These are phyloP conservation scores for Pseudococcus longispinus DNA, from an alignment of 2,888 invertebrate species.

Conservation along the genomic window DNA sequence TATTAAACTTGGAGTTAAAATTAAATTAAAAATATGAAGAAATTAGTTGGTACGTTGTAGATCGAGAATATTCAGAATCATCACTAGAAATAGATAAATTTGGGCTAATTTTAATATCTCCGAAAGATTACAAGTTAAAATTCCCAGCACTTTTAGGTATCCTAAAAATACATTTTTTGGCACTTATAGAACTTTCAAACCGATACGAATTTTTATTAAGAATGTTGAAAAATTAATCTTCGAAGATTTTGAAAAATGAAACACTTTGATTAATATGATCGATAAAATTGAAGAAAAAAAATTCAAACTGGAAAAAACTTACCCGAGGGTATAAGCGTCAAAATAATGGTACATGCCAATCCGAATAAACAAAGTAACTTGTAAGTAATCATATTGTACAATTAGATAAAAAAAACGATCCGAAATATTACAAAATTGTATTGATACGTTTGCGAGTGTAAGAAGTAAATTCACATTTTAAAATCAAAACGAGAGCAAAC, in stretches of 20 bases:
- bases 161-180: conserved; percentile 9
- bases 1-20: not conserved
- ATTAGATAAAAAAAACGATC: not conserved
- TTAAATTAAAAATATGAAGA: not conserved
- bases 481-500: conserved; percentile 33
- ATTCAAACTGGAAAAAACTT: not conserved
- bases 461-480: conserved; percentile 53
- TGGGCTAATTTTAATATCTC: not conserved
- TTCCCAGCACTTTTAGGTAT: not conserved
- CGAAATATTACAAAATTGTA: conserved; percentile 3
- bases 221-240: not conserved
- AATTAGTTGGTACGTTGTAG: not conserved
- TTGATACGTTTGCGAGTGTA: not conserved
- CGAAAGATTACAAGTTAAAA: not conserved
- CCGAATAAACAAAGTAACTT: conserved; percentile 18
- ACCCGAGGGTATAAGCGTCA: not conserved
- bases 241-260: not conserved
- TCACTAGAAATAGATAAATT: not conserved
- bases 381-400: conserved; percentile 21
- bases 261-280: not conserved
- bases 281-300: not conserved
- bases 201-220: not conserved
- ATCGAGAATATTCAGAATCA: not conserved
- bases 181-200: not conserved
- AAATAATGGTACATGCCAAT: conserved; percentile 3